phyloP scores from a whole-genome alignment of 2,113 vertebrate genomes.

The Forbesichthys agassizii region DNA sequence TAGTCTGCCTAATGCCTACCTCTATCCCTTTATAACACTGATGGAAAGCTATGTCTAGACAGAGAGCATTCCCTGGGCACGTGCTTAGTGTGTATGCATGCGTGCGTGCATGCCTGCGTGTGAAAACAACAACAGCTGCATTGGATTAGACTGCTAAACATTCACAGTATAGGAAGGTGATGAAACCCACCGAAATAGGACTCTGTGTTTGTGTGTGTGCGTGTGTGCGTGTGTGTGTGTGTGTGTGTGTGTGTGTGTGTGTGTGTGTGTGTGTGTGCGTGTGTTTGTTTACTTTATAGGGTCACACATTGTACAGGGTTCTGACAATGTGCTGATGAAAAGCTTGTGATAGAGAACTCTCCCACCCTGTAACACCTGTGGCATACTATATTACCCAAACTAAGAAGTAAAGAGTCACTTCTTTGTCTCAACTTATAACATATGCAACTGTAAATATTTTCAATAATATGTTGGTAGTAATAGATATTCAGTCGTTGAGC shows the following conservation, averaged over 20 bases:
- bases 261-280: background rate
- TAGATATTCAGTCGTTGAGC: too few relatives aligned
- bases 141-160: background rate
- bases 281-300: background rate
- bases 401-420: slow-evolving; percentile 8
- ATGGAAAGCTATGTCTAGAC: background rate
- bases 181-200: background rate
- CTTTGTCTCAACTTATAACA: background rate
- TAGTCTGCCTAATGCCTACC: background rate
- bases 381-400: slow-evolving; percentile 19
- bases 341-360: slow-evolving; percentile 3
- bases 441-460: background rate
- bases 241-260: too few relatives aligned
- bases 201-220: too few relatives aligned
- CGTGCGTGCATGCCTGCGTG: too few relatives aligned
- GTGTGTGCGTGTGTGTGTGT: background rate
- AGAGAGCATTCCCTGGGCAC: background rate
- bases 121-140: background rate
- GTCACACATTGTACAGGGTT: background rate
- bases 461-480: too few relatives aligned
- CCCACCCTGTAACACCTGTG: background rate
- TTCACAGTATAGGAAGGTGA: background rate
- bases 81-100: too few relatives aligned
- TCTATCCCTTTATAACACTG: background rate
- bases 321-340: slow-evolving; percentile 20